Conservation (phyloP, 2,113 vertebrate species). For the Castor canadensis region DNA sequence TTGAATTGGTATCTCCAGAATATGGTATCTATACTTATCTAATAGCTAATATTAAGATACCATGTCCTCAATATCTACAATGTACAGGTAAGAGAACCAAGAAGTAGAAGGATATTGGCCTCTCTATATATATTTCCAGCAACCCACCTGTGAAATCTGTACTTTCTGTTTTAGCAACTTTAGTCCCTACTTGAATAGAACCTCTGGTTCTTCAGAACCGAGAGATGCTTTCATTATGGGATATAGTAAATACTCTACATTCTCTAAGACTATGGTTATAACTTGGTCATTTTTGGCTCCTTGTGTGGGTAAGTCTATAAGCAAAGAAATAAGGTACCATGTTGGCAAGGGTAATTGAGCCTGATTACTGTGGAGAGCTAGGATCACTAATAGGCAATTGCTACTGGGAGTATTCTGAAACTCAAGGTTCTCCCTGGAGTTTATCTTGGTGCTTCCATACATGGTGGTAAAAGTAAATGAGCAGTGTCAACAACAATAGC, state of each 20-base stretch:
- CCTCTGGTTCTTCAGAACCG: background rate
- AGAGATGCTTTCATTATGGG: background rate
- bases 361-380: background rate
- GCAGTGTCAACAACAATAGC: background rate
- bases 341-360: background rate
- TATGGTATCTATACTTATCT: background rate
- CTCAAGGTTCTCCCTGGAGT: background rate
- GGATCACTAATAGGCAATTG: background rate
- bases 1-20: background rate
- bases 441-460: background rate
- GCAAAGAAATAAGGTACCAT: background rate
- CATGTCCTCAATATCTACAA: background rate
- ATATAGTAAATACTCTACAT: background rate
- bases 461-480: background rate
- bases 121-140: background rate
- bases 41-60: background rate
- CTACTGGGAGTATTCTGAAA: background rate
- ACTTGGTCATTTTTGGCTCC: background rate
- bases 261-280: background rate
- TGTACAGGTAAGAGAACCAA: background rate
- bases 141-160: background rate
- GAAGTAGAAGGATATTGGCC: background rate
- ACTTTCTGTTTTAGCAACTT: background rate
- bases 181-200: background rate
- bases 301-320: background rate